Evolutionary conservation across 2,113 vertebrate genomes (phyloP).

Genomic region (Anguilla japonica): DNA sequence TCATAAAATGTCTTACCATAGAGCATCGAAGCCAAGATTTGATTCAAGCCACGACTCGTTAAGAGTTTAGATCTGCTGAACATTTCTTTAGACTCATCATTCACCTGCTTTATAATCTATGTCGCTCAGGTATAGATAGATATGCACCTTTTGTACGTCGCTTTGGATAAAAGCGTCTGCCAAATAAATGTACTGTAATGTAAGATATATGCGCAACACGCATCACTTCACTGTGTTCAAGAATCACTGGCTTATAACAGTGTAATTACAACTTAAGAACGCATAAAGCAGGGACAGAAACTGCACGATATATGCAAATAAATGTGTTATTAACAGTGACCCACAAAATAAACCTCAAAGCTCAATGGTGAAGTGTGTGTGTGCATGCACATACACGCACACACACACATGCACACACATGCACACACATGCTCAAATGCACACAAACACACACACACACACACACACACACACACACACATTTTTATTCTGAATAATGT

Average conservation of each 20-base stretch:
- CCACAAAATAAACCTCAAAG: background rate
- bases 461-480: no score
- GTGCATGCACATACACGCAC: no score
- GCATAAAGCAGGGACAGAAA: background rate
- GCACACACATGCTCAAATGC: no score
- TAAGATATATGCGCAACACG: no score
- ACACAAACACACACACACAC: no score
- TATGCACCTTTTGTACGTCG: no score
- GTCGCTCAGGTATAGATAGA: background rate
- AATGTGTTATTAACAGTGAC: background rate
- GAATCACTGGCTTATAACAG: background rate
- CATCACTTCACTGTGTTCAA: background rate
- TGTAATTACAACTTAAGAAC: background rate
- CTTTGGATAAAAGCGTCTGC: no score
- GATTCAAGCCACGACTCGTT: background rate
- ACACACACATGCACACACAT: no score
- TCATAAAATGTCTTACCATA: background rate
- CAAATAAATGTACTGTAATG: no score
- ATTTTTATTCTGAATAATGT: background rate
- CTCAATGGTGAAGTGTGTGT: background rate
- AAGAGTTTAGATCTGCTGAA: background rate
- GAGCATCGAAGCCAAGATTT: constrained; percentile 1
- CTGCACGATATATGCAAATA: no score
- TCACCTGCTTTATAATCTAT: background rate
- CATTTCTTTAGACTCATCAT: background rate